Percentiles rank a stretch among this genome's conserved stretches.
These are phyloP conservation scores for Zonitis immaculata DNA, from an alignment of 2,888 invertebrate genomes.

Conservation along the genomic window DNA sequence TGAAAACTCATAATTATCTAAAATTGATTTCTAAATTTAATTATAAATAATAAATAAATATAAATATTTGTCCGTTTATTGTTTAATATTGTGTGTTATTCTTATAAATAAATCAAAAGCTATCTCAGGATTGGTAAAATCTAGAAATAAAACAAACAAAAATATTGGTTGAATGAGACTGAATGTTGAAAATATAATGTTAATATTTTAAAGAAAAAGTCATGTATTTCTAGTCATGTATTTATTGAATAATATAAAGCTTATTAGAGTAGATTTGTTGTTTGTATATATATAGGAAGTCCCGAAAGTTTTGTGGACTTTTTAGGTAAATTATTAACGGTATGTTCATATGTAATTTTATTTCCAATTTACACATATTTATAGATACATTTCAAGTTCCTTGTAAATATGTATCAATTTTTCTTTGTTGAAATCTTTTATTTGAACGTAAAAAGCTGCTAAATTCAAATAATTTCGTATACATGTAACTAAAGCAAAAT, in stretches of 20 bases:
- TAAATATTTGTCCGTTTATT: slow-evolving; percentile 3
- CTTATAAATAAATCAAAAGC: slow-evolving; percentile 21
- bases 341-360: slow-evolving; percentile 12
- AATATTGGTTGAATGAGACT: slow-evolving; percentile 23
- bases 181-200: slow-evolving; percentile 23
- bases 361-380: slow-evolving; percentile 4
- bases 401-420: slow-evolving; percentile 22
- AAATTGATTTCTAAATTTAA: slow-evolving; percentile 18
- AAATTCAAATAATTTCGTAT: slow-evolving; percentile 28
- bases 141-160: not conserved
- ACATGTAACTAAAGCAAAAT: slow-evolving; percentile 29
- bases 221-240: slow-evolving; percentile 22
- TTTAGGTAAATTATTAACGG: slow-evolving; percentile 16
- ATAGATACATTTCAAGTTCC: slow-evolving; percentile 17
- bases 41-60: slow-evolving; percentile 8
- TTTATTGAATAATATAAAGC: slow-evolving; percentile 23
- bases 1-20: slow-evolving; percentile 9
- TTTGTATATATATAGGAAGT: slow-evolving; percentile 21
- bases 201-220: slow-evolving; percentile 10
- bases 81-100: slow-evolving; percentile 1
- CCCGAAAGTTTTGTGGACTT: not conserved
- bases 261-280: slow-evolving; percentile 23
- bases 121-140: slow-evolving; percentile 23
- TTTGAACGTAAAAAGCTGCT: slow-evolving; percentile 11
- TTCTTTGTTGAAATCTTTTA: slow-evolving; percentile 25